Evolutionary conservation across 2,797 vertebrate species (phyloP), one percentile per base, ranked within the genome.

Genomic region (Thripadectes ignobilis): DNA sequence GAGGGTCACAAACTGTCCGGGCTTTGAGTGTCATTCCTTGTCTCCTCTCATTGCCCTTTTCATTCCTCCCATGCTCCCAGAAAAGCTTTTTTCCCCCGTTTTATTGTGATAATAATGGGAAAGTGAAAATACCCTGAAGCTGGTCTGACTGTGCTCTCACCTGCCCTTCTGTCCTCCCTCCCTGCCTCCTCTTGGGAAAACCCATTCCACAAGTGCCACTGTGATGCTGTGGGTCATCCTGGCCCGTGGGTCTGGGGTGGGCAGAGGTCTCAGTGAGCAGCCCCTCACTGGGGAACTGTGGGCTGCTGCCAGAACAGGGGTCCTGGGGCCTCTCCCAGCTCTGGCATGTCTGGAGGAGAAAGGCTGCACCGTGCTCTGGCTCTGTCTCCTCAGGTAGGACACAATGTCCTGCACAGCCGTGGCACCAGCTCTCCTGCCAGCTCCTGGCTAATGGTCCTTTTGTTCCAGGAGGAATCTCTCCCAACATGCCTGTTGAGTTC

Each of bases 161-260:
- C 58, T 61, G 26, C 58, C 38, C 36, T 38, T 17, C 67, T 13
- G 29, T 39, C 72, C 23, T 58, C 55, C 55, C n/a, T 58, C 23
- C n/a, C 26, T 85, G 32, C 71, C 16, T 21, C 32, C 19, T 54
- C 57, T n/a, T 0, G 6, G 49, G 22, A 41, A 54, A n/a, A 16
- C 3, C 1, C 4, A 12, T 34, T 29, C 65, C 19, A 9, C 0
- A 2, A 2, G 7, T 34, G n/a, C 30, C 14, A 8, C 32, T 0
- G 1, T 0, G 16, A 24, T 51, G 43, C 43, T 15, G 38, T 1
- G 18, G 63, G 52, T 29, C 1, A 2, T 9, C 9, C 14, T 19
- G 10, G 16, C 12, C 62, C 10, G 0, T 14, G 57, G 55, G 19
- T 16, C 41, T 16, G 38, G 39, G 51, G 43, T 36, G 73, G 10